Base-by-base conservation (phyloP, 2,113 vertebrate species). In the Limnothrissa miodon region DNA sequence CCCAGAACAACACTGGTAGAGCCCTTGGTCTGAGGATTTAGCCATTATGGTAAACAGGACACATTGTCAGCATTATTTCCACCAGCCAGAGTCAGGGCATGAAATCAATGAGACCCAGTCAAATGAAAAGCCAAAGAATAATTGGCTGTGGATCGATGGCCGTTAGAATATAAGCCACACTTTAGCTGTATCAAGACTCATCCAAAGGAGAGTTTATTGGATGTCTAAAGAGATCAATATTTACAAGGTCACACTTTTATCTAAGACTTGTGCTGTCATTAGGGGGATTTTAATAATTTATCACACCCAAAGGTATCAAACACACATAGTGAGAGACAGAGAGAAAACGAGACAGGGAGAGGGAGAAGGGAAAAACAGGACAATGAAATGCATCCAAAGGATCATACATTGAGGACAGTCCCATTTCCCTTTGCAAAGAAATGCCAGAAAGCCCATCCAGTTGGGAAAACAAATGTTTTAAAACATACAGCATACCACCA, bases 181-280 rank as follows among this genome's bases (percentile, higher is more conserved):
- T 87, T 89, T 87, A 87, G 91, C 89, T 83, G 85, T 88, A 88
- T 88, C 87, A 88, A 85, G 80, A 85, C 88, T 25, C 88, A 87
- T 89, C 79, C 79, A 85, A 87, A 89, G 85, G 87, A 90, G 92
- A 90, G 87, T 89, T 90, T 90, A 90, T 90, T 87, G 85, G 88
- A 85, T 86, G 86, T 91, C 88, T 88, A 88, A 89, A 87, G 88
- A 84, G 89, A 93, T 94, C 92, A 90, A 93, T 94, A 89, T 89
- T 92, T 92, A 93, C 92, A 92, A 93, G 93, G 91, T 94, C 93
- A 90, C 87, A 87, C 83, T 91, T 87, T 91, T 92, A 92, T 92
- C 89, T 90, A 70, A 87, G 88, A 88, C 89, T 90, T 83, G 85
- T 88, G 85, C 84, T 91, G 93, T 93, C 91, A 93, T 93, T 93